A percentile compares a stretch with the other conserved stretches of the same genome.
Evolutionary conservation across 1,140 invertebrate genomes (phyloP).

Genomic region (Drosophila tristis): DNA sequence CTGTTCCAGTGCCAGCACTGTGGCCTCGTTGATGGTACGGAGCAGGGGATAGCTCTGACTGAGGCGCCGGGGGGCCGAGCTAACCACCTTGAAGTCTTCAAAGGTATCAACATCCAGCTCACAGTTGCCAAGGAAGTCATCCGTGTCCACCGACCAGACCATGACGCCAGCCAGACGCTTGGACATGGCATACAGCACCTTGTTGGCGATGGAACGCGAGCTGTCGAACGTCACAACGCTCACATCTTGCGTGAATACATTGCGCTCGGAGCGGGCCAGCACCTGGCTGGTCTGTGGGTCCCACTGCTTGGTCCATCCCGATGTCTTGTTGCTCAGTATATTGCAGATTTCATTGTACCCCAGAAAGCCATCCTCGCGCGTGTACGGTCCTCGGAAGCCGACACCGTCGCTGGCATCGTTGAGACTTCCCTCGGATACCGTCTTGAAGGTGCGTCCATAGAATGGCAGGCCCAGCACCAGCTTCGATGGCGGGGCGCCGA

Average conservation of each 20-base stretch:
- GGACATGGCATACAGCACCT: slow-evolving; percentile 87
- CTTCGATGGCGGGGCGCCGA: slow-evolving; percentile 90
- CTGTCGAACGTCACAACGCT: slow-evolving; percentile 87
- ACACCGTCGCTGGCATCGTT: slow-evolving; percentile 85
- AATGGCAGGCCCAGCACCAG: slow-evolving; percentile 92
- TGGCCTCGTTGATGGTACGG: slow-evolving; percentile 87
- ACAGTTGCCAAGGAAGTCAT: slow-evolving; percentile 90
- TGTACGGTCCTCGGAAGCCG: slow-evolving; percentile 91
- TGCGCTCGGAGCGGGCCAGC: slow-evolving; percentile 85
- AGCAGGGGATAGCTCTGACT: slow-evolving; percentile 86
- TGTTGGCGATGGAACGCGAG: slow-evolving; percentile 86
- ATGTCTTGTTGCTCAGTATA: slow-evolving; percentile 84
- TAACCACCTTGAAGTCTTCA: slow-evolving; percentile 83
- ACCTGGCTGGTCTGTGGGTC: slow-evolving; percentile 86
- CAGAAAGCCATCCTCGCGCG: slow-evolving; percentile 92
- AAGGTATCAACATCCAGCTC: slow-evolving; percentile 84
- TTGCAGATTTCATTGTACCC: slow-evolving; percentile 91
- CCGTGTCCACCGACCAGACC: slow-evolving; percentile 93
- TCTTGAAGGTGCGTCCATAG: slow-evolving; percentile 92
- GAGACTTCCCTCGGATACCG: slow-evolving; percentile 80
- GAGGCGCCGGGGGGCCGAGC: slow-evolving; percentile 70
- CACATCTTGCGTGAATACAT: slow-evolving; percentile 77
- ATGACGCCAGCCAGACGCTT: slow-evolving; percentile 91
- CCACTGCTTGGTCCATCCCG: slow-evolving; percentile 86
- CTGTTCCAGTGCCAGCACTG: slow-evolving; percentile 86